Evolutionary conservation across 2,888 invertebrate species (phyloP), one percentile per base, ranked within the genome.

Genomic region (Polydrusus cervinus): DNA sequence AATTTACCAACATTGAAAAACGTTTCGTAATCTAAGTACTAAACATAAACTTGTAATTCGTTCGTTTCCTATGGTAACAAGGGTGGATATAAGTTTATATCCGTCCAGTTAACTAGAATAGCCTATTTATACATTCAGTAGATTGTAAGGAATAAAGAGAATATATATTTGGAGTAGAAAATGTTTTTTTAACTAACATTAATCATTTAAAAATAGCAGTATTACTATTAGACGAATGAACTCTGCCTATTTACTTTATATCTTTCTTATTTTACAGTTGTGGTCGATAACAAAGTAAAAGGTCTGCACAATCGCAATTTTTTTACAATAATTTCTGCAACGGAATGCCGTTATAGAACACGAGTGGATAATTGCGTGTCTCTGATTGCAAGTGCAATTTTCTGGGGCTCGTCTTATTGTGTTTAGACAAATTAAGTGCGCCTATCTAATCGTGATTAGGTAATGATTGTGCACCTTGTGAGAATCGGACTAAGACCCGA

Each of bases 361-460:
- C 53, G 34, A 67, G 30, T 67, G 67, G 55, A 67, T 67, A 67
- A 67, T 67, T 53, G 67, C 55, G 40, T 67, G 67, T 51, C 67
- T 55, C 53, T 43, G 67, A 67, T 67, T 67, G 40, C 53, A 60
- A 43, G 53, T 67, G 67, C 53, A 20, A 53, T 53, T 67, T 40
- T 67, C 53, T 67, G 55, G 55, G 67, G 38, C 65, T 71, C 55
- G 71, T 67, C 67, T 72, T 67, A 67, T 72, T 67, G 57, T 66
- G 49, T 60, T 51, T 47, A 49, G 67, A 72, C 67, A 72, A 72
- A 72, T 72, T 67, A 72, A 72, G 49, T 64, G 55, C 34, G 34
- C 53, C 45, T 67, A 61, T 47, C 60, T 67, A 57, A 60, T 72
- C 51, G 67, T 60, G 45, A 70, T 14, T 70, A 16, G 71, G 18